phyloP scores from a whole-genome alignment of 2,797 vertebrate species.

The Xyrichtys novacula region DNA sequence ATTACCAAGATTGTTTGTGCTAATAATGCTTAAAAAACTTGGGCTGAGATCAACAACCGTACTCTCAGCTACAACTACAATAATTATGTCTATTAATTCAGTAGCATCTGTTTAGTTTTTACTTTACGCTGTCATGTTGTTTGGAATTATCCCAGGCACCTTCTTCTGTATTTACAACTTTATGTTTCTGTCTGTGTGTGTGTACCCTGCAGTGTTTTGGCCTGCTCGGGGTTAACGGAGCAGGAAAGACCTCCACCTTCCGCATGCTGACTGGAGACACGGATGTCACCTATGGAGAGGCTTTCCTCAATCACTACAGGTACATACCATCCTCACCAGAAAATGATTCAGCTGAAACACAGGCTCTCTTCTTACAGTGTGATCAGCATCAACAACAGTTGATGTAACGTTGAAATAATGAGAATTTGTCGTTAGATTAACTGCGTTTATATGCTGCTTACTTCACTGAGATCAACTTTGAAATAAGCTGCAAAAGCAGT shows the following conservation, averaged over 20 bases:
- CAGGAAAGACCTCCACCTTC: conserved; percentile 88
- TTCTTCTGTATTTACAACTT: neutral
- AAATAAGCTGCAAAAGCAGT: neutral
- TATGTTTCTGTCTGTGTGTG: conserved; percentile 1
- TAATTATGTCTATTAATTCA: neutral
- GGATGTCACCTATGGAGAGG: conserved; percentile 80
- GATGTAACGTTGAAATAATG: too few species aligned
- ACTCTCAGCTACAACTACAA: neutral
- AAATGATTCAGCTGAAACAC: neutral
- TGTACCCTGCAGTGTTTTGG: conserved; percentile 72
- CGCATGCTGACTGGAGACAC: conserved; percentile 89
- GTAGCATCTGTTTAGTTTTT: neutral
- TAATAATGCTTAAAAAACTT: neutral
- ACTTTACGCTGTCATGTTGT: neutral
- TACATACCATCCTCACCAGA: conserved; percentile 29
- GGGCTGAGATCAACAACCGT: neutral
- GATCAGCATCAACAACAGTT: neutral
- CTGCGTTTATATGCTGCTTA: too few species aligned
- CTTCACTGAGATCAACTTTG: neutral
- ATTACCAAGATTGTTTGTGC: neutral
- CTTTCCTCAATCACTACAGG: conserved; percentile 85
- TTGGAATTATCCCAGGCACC: neutral
- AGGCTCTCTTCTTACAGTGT: neutral
- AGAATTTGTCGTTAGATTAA: too few species aligned
- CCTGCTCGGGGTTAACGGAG: conserved; percentile 85